A percentile compares a stretch with the other conserved stretches of the same genome.
These are phyloP conservation scores for Neosilurus mollespiculum DNA, from an alignment of 2,797 vertebrate species.

Conservation along the genomic window DNA sequence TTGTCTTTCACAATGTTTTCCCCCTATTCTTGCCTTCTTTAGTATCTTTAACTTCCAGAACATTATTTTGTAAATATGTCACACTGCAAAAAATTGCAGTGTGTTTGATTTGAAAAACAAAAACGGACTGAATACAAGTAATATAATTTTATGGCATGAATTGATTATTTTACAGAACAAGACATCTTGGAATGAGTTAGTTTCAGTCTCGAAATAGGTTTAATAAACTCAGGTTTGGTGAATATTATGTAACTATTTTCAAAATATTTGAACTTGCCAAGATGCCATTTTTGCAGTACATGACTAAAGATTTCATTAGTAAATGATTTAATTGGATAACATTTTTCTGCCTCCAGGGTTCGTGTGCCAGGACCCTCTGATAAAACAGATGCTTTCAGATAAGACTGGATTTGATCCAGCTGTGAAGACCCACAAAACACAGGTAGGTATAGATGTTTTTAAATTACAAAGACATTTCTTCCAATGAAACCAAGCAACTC, in stretches of 20 bases:
- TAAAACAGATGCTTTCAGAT: constrained; percentile 67
- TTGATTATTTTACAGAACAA: too few species aligned
- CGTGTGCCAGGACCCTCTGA: constrained; percentile 87
- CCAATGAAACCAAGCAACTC: not conserved
- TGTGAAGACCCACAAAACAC: constrained; percentile 74
- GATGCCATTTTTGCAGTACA: not conserved
- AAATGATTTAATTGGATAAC: not conserved
- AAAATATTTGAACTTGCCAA: too few species aligned
- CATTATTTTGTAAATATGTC: not conserved
- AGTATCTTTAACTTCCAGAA: not conserved
- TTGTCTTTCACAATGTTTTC: not conserved
- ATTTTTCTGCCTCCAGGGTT: constrained; percentile 75
- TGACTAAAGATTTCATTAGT: not conserved
- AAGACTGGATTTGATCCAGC: constrained; percentile 73
- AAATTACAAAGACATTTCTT: not conserved
- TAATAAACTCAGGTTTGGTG: too few species aligned
- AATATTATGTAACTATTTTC: too few species aligned
- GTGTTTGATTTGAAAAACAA: too few species aligned
- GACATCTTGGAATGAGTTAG: too few species aligned
- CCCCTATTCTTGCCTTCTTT: not conserved
- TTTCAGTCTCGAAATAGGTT: too few species aligned
- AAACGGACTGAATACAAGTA: too few species aligned
- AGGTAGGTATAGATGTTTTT: constrained; percentile 71
- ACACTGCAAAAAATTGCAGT: too few species aligned
- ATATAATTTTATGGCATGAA: too few species aligned